These are phyloP conservation scores for Oscheius sp. DNA, from an alignment of 1,140 invertebrate species.

Conservation along the genomic window DNA sequence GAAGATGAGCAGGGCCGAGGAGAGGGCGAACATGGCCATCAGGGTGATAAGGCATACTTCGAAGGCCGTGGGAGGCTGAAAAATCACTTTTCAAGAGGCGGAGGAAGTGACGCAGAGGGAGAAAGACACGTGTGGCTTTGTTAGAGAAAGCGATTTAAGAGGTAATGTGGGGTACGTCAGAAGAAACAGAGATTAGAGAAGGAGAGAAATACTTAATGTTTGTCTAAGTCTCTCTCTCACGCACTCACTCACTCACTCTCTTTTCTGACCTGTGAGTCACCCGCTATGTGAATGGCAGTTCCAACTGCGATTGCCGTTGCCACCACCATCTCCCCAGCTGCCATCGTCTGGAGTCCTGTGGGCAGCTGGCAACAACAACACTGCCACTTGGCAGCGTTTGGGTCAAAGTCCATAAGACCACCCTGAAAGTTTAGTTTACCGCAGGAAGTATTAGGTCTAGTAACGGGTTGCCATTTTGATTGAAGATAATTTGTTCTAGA, in stretches of 20 bases:
- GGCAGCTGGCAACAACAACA: conserved; percentile 29
- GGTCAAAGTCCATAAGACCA: conserved; percentile 37
- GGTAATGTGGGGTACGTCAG: too few species aligned
- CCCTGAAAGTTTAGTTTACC: too few species aligned
- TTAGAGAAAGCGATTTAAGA: too few species aligned
- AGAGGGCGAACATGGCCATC: conserved; percentile 14
- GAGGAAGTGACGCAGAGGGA: not conserved
- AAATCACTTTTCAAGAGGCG: not conserved
- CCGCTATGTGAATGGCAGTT: not conserved
- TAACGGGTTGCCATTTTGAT: too few species aligned
- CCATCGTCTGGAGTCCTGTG: conserved; percentile 16
- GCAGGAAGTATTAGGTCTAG: too few species aligned
- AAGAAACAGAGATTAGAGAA: too few species aligned
- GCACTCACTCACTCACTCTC: too few species aligned
- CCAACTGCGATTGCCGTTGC: not conserved
- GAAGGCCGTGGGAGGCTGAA: conserved; percentile 15
- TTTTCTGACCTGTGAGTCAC: not conserved
- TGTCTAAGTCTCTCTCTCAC: too few species aligned
- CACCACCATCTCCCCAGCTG: not conserved
- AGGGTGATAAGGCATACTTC: conserved; percentile 22
- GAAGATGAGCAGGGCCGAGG: conserved; percentile 16
- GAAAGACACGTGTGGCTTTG: too few species aligned
- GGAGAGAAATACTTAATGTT: too few species aligned
- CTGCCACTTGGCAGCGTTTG: conserved; percentile 22
- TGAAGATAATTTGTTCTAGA: too few species aligned